Evolutionary conservation across 92 coral and sea anemone genomes (phyloP).

Genomic region (Parazoanthus darwini): DNA sequence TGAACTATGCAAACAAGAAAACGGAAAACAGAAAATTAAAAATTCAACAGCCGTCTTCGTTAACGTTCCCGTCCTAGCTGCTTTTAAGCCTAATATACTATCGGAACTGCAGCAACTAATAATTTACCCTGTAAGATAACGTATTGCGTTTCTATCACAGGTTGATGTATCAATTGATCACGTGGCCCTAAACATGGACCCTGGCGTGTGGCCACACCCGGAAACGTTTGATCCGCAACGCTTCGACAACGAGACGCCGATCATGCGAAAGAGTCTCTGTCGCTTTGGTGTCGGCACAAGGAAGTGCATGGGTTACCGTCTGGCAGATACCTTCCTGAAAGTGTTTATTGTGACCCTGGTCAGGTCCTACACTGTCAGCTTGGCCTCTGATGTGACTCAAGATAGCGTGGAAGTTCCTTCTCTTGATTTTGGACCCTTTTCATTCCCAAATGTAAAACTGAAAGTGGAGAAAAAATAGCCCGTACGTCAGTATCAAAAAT

Average conservation of each 20-base stretch:
- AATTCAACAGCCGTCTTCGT: too few relatives aligned
- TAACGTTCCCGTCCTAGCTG: too few relatives aligned
- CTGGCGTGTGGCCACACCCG: conserved; percentile 64
- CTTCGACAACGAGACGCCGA: conserved; percentile 72
- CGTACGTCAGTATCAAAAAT: not conserved
- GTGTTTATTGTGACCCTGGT: conserved; percentile 49
- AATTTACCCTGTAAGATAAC: too few relatives aligned
- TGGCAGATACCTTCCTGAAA: conserved; percentile 75
- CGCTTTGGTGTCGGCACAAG: conserved; percentile 79
- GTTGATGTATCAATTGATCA: conserved; percentile 70
- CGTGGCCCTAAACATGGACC: conserved; percentile 67
- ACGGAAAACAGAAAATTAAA: too few relatives aligned
- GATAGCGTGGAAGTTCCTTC: conserved; percentile 70
- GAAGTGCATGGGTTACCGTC: conserved; percentile 71
- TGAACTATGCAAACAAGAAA: too few relatives aligned
- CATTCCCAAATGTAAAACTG: conserved; percentile 57
- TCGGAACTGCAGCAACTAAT: too few relatives aligned
- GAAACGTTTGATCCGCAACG: conserved; percentile 66
- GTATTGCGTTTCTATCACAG: conserved; percentile 6
- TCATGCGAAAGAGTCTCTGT: conserved; percentile 73
- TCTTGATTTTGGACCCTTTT: conserved; percentile 60
- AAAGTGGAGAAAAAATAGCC: conserved; percentile 40
- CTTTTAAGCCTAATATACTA: too few relatives aligned
- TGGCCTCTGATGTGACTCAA: conserved; percentile 59
- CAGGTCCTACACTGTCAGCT: conserved; percentile 41